Evolutionary conservation across 2,888 invertebrate genomes (phyloP), one percentile per base, ranked within the genome.

Genomic region (Volucella inanis): DNA sequence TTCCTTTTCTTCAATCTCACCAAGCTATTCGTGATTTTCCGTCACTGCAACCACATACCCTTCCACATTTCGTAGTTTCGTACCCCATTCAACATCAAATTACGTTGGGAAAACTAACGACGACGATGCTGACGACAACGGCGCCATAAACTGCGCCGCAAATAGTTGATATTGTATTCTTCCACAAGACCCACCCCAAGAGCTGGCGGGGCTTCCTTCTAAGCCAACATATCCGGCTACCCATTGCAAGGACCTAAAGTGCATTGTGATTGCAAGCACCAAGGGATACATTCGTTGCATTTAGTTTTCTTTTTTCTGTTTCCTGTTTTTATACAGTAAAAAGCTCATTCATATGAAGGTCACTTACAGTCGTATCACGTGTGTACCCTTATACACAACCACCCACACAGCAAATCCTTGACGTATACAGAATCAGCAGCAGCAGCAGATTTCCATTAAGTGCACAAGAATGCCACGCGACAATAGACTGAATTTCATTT

Each of bases 261-360:
- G 70, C 55, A 70, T 49, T 62, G 47, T 49, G 14, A 55, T 14
- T 50, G 49, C 38, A 59, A 14, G 4, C 39, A 39, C 14, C 10
- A 39, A 8, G 57, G 39, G n/a, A 38, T 55, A 9, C 11, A 41
- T 41, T 31, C 31, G 14, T 38, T 55, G 1, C 14, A 43, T 14
- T 14, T 2, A 4, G 8, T 45, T 45, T 65, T 49, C 31, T 4
- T 31, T 43, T 31, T 8, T 11, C 15, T 39, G 15, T 39, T 57
- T 15, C 8, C 11, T 54, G 8, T 54, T 0, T 15, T 11, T 22
- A 0, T 55, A 38, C 8, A 49, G 47, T 57, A 49, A 54, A 65
- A 81, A 65, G 0, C 64, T 47, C 41, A 71, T 77, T 76, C 43
- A 76, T 22, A 54, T 76, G 82, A 82, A 82, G 71, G 82, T 71